Base-by-base conservation (phyloP, 2,888 invertebrate genomes). In the Latrodectus hesperus region DNA sequence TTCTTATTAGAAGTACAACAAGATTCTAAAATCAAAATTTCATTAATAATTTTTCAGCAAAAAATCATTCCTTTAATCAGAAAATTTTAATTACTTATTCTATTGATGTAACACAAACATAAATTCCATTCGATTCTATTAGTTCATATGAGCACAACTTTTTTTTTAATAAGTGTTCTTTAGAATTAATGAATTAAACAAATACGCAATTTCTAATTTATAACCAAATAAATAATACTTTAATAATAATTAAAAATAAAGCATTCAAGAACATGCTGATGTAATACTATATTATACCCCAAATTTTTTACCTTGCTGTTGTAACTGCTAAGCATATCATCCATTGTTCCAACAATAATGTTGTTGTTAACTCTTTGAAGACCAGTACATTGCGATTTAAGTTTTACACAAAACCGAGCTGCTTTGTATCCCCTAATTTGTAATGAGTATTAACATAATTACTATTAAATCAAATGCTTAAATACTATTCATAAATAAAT, bases 311-410 rank as follows among this genome's bases (percentile, higher is more conserved):
- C 96, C 94, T 96, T 96, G 91, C 96, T 96, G 38, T 95, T 96
- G 91, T 95, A 97, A 90, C 96, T 96, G 14, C 95, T 94, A 81
- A 99, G 92, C 2, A 95, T 95, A 77, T 95, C 94, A 91, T 98
- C 96, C 93, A 96, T 95, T 75, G 96, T 95, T 16, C 96, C 96
- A 6, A 96, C 95, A 81, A 97, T 94, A 49, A 98, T 95, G 75
- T 95, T 96, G 91, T 95, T 95, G 91, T 96, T 96, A 0, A 95
- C 94, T 0, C 95, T 94, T 88, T 95, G 93, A 77, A 98, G 93
- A 64, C 96, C 96, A 91, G 96, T 96, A 16, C 96, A 95, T 78
- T 96, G 95, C 0, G 95, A 94, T 26, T 95, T 94, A 0, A 97
- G 93, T 90, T 95, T 95, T 90, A 93, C 92, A 82, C 92, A 92